These are phyloP conservation scores for Leucozona laternaria DNA, from an alignment of 2,888 invertebrate genomes.

Conservation along the genomic window DNA sequence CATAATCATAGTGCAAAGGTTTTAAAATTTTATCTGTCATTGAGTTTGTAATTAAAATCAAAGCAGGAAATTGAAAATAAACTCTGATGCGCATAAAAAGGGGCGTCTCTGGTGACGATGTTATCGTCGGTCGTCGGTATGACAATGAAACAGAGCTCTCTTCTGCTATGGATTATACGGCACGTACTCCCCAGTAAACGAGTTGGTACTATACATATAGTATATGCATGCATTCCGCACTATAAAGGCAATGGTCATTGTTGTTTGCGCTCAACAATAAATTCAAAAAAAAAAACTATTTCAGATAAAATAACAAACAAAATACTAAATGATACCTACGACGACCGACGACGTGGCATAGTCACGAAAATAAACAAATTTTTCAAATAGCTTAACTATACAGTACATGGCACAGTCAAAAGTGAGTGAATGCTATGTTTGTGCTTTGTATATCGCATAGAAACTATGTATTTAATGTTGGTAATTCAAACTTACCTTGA, in stretches of 20 bases:
- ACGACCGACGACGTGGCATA: too few relatives aligned
- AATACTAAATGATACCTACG: not conserved
- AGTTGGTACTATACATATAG: not conserved
- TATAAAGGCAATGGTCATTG: constrained; percentile 2
- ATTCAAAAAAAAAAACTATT: not conserved
- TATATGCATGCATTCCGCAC: constrained; percentile 40
- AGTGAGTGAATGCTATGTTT: not conserved
- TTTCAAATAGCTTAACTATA: not conserved
- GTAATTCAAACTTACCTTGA: constrained; percentile 27
- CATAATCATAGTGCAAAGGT: constrained; percentile 2
- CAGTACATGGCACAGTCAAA: not conserved
- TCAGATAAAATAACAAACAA: constrained; percentile 6
- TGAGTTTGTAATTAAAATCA: constrained; percentile 57
- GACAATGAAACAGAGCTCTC: constrained; percentile 21
- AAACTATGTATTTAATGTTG: not conserved
- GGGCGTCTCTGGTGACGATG: constrained; percentile 11
- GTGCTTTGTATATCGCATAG: constrained; percentile 13
- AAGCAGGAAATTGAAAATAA: constrained; percentile 57
- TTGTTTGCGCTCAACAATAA: not conserved
- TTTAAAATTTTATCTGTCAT: constrained; percentile 33
- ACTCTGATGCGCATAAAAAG: constrained; percentile 33
- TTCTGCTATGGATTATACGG: not conserved
- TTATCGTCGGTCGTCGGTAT: not conserved
- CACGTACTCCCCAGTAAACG: constrained; percentile 33
- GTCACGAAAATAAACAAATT: constrained; percentile 30